A percentile compares a stretch with the other conserved stretches of the same genome.
These are phyloP conservation scores for Asobara japonica DNA, from an alignment of 1,140 invertebrate genomes.

Conservation along the genomic window DNA sequence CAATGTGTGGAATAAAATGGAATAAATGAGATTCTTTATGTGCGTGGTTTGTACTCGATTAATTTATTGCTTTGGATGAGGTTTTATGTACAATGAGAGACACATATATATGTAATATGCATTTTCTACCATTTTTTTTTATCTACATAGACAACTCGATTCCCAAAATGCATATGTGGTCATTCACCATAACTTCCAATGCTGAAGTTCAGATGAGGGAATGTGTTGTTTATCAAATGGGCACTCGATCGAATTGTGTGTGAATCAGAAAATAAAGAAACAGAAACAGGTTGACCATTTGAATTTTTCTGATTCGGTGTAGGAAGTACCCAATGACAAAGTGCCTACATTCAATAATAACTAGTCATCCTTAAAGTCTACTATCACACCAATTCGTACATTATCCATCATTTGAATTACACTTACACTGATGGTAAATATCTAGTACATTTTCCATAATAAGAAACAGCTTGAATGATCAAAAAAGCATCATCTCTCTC, in stretches of 20 bases:
- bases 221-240: too few species aligned
- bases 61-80: slow-evolving; percentile 64
- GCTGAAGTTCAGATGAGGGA: too few species aligned
- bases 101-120: slow-evolving; percentile 53
- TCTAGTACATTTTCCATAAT: background rate
- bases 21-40: background rate
- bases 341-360: background rate
- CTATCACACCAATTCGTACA: slow-evolving; percentile 68
- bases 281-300: too few species aligned
- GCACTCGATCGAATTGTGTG: too few species aligned
- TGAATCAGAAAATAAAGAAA: too few species aligned
- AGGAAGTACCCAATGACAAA: slow-evolving; percentile 17
- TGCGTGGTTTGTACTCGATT: slow-evolving; percentile 45
- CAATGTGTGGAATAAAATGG: background rate
- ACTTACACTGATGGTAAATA: slow-evolving; percentile 25
- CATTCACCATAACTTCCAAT: slow-evolving; percentile 6
- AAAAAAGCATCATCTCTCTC: slow-evolving; percentile 3
- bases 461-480: background rate
- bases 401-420: slow-evolving; percentile 43
- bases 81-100: slow-evolving; percentile 62
- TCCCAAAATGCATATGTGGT: slow-evolving; percentile 33
- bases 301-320: background rate
- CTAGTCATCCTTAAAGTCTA: slow-evolving; percentile 54
- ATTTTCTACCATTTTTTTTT: slow-evolving; percentile 47
- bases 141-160: slow-evolving; percentile 29